Conservation (phyloP, 2,113 vertebrate genomes). For the Ammodytes dubius region DNA sequence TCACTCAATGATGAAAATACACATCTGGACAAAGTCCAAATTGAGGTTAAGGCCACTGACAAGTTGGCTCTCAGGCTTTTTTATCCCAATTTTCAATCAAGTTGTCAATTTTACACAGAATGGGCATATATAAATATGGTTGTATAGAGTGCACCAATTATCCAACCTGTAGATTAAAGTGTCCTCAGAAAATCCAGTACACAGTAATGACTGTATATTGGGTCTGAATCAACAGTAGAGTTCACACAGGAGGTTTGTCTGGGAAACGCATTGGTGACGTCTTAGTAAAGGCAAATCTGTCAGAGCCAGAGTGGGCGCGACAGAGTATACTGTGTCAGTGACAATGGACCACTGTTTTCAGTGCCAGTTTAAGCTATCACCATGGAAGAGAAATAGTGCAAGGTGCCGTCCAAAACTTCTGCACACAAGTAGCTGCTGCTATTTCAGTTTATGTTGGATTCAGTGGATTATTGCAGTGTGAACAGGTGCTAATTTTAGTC, state of each 20-base stretch:
- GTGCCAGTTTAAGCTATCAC: constrained; percentile 64
- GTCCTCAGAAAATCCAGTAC: constrained; percentile 20
- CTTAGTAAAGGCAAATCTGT: constrained; percentile 7
- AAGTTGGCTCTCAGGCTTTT: neutral
- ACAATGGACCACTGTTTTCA: constrained; percentile 65
- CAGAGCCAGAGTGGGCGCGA: constrained; percentile 34
- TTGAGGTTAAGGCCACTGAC: neutral
- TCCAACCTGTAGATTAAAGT: neutral
- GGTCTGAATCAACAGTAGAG: constrained; percentile 29
- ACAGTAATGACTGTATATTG: constrained; percentile 29
- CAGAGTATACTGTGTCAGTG: constrained; percentile 41
- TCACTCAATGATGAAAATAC: neutral
- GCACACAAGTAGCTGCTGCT: constrained; percentile 23
- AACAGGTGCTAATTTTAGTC: constrained; percentile 47
- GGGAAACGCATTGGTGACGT: constrained; percentile 30
- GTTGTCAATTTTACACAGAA: constrained; percentile 8
- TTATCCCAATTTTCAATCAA: neutral
- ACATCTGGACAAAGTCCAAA: neutral
- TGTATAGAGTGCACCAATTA: constrained; percentile 21
- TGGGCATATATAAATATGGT: constrained; percentile 8
- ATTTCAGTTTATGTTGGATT: constrained; percentile 38
- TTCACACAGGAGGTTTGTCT: constrained; percentile 25
- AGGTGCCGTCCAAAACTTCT: constrained; percentile 34
- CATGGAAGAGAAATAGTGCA: constrained; percentile 24
- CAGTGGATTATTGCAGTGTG: constrained; percentile 43